phyloP scores from a whole-genome alignment of 1,140 invertebrate species.

The Sipha flava region DNA sequence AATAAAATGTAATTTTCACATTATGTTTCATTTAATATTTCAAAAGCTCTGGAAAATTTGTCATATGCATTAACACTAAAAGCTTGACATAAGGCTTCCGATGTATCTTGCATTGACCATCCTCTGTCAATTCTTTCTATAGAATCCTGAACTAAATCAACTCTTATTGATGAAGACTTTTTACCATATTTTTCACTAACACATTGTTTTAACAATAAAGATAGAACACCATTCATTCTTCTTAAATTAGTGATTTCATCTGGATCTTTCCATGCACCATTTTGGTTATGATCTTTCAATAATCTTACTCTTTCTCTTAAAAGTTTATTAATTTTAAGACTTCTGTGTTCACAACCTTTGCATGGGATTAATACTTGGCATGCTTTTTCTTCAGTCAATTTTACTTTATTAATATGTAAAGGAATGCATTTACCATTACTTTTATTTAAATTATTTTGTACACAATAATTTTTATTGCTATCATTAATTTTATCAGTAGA shows the following conservation, averaged over 20 bases:
- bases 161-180: not conserved
- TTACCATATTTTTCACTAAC: not conserved
- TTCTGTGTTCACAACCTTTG: slow-evolving; percentile 6
- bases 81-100: not conserved
- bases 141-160: not conserved
- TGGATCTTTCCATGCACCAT: not conserved
- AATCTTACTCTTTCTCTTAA: slow-evolving; percentile 5
- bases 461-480: not conserved
- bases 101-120: slow-evolving; percentile 12
- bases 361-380: slow-evolving; percentile 5
- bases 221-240: slow-evolving; percentile 16
- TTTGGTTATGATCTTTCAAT: not conserved
- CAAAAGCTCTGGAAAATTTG: not conserved
- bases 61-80: slow-evolving; percentile 20
- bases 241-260: not conserved
- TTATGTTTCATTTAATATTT: not conserved
- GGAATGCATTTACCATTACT: not conserved
- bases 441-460: not conserved
- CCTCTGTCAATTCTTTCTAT: not conserved
- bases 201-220: not conserved
- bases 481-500: not conserved
- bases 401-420: not conserved
- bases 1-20: no score
- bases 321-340: slow-evolving; percentile 24
- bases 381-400: not conserved